These are phyloP conservation scores for Trichacis sp. DNA, from an alignment of 2,888 invertebrate genomes.

Conservation along the genomic window DNA sequence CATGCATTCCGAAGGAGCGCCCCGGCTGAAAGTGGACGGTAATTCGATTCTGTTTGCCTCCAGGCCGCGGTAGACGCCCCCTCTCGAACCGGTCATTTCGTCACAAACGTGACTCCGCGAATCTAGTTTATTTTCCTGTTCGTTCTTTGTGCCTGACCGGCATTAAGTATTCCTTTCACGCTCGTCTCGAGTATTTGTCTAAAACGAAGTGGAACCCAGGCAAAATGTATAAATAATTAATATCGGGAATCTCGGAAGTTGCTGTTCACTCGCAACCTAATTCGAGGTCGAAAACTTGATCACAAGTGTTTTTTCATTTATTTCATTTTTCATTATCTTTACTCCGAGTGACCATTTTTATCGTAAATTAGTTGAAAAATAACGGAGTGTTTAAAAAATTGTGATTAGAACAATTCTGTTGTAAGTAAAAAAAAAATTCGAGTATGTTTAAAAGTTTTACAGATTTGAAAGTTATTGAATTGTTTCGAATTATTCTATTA, in stretches of 20 bases:
- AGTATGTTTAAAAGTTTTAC: too few relatives aligned
- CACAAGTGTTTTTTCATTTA: too few relatives aligned
- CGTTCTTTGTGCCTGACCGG: background rate
- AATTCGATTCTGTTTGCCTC: constrained; percentile 29
- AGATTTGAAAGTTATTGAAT: too few relatives aligned
- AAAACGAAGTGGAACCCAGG: constrained; percentile 6
- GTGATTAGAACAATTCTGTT: too few relatives aligned
- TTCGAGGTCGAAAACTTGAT: too few relatives aligned
- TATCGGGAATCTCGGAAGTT: too few relatives aligned
- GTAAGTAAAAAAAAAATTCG: too few relatives aligned
- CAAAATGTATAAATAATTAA: constrained; percentile 1
- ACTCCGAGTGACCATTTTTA: too few relatives aligned
- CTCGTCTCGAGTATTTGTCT: constrained; percentile 5
- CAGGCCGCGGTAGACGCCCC: constrained; percentile 12
- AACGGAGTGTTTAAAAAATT: too few relatives aligned
- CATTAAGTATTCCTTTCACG: constrained; percentile 33
- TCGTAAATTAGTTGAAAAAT: too few relatives aligned
- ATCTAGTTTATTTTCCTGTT: constrained; percentile 43
- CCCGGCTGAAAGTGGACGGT: background rate
- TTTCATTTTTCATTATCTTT: too few relatives aligned
- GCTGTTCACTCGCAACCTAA: background rate
- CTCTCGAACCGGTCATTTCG: constrained; percentile 47
- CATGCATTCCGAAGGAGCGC: constrained; percentile 8
- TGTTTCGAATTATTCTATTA: too few relatives aligned
- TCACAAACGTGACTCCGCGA: constrained; percentile 54